phyloP scores from a whole-genome alignment of 2,113 vertebrate species.

The Channa argus region DNA sequence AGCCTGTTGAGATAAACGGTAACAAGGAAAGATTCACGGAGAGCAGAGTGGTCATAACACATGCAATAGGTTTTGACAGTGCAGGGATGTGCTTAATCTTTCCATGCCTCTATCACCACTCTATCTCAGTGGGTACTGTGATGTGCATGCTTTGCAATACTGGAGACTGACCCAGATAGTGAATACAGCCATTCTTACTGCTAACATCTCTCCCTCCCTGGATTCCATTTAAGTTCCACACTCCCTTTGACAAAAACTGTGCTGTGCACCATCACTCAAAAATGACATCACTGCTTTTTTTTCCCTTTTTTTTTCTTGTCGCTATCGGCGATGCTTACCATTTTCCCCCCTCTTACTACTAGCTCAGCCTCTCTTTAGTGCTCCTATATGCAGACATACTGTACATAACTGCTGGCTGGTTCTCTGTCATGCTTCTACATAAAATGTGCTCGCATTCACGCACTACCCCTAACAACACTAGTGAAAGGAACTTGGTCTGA shows the following conservation, averaged over 20 bases:
- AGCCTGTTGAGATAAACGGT: slow-evolving; percentile 71
- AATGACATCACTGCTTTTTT: slow-evolving; percentile 35
- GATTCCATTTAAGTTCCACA: slow-evolving; percentile 61
- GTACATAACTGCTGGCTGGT: slow-evolving; percentile 24
- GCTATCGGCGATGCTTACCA: not conserved
- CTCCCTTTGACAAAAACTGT: slow-evolving; percentile 43
- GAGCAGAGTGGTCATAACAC: slow-evolving; percentile 69
- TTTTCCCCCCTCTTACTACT: slow-evolving; percentile 12
- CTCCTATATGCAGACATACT: slow-evolving; percentile 21
- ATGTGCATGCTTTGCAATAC: slow-evolving; percentile 53
- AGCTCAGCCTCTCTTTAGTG: slow-evolving; percentile 1
- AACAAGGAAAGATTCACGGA: slow-evolving; percentile 64
- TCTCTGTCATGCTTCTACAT: slow-evolving; percentile 1
- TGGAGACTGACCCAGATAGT: slow-evolving; percentile 73
- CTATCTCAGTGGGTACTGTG: slow-evolving; percentile 61
- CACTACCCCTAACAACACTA: not conserved
- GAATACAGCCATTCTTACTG: slow-evolving; percentile 52
- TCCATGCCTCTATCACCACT: slow-evolving; percentile 68
- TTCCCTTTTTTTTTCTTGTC: not conserved
- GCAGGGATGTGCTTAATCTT: slow-evolving; percentile 68
- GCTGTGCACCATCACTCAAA: slow-evolving; percentile 50
- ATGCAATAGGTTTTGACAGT: slow-evolving; percentile 68
- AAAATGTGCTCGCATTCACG: not conserved
- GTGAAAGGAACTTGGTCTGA: slow-evolving; percentile 54
- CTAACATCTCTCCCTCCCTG: slow-evolving; percentile 33